Evolutionary conservation across 35 echinoderm and acorn worm species (phyloP), one percentile per base, ranked within the genome.

Genomic region (Apostichopus japonicus): DNA sequence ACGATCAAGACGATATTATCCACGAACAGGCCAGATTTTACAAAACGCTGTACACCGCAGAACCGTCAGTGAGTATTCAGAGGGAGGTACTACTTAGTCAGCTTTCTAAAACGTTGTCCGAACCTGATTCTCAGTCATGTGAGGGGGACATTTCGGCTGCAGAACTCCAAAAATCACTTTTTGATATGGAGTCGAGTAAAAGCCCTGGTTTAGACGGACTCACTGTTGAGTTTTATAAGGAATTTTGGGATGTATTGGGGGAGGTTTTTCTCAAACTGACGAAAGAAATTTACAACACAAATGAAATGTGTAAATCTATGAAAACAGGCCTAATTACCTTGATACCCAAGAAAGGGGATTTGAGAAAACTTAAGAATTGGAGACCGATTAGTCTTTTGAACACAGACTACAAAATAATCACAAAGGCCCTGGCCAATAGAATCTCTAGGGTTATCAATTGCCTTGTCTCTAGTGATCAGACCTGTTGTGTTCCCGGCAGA

Each of bases 401-500:
- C 63, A 25, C 56, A 0, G 92, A 93, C 25, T 93, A 79, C 15
- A 88, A 93, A 93, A 93, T 93, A 61, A 62, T 87, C 10, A 77
- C 83, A 4, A 87, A 93, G 25, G 56, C 83, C 15, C 21, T 88
- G 7, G 84, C 92, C 8, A 88, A 55, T 57, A 54, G 90, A 87
- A 75, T 95, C 5, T 44, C 78, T n/a, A 90, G 86, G 19, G 87
- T 95, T 51, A 90, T 95, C 16, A 23, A 54, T 2, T 83, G 62
- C 5, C 90, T 96, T 6, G 52, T 96, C 55, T 86, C 84, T 8
- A 7, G 80, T 8, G 95, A 96, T 19, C 87, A 96, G 87, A 96
- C 77, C 44, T 93, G 92, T 51, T 96, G 87, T 61, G 57, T 96
- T 55, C 86, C 92, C 8, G 92, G 95, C 5, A 81, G 92, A 63